phyloP scores from a whole-genome alignment of 2,113 vertebrate species.

The Macquaria australasica region DNA sequence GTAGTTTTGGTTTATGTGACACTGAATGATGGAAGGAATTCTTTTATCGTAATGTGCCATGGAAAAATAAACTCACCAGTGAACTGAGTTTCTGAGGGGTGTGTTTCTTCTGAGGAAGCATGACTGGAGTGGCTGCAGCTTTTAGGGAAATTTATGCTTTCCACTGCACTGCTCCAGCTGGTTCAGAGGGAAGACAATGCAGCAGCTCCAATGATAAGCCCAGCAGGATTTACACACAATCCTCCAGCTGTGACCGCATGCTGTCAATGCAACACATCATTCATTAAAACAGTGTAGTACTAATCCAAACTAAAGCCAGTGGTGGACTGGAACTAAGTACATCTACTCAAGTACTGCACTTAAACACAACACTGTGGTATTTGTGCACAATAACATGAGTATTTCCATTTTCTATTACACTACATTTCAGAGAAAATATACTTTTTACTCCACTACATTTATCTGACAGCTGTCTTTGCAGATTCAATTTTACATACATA shows the following conservation, averaged over 20 bases:
- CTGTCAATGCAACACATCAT: slow-evolving; percentile 20
- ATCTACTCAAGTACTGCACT: neutral
- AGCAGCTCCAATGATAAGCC: slow-evolving; percentile 15
- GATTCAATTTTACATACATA: neutral
- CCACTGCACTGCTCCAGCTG: neutral
- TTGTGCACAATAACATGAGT: neutral
- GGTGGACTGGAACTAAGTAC: neutral
- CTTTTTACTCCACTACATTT: neutral
- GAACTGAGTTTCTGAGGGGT: slow-evolving; percentile 39
- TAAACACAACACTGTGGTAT: too few relatives aligned
- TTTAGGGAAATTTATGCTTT: neutral
- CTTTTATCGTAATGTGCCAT: slow-evolving; percentile 70
- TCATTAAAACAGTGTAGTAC: slow-evolving; percentile 2
- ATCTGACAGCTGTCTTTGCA: neutral
- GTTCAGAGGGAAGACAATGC: slow-evolving; percentile 22
- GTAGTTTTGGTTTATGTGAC: slow-evolving; percentile 72
- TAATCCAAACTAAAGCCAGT: neutral
- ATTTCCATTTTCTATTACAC: neutral
- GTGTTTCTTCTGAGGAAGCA: slow-evolving; percentile 29
- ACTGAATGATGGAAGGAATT: slow-evolving; percentile 59
- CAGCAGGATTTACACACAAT: slow-evolving; percentile 25
- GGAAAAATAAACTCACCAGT: slow-evolving; percentile 71
- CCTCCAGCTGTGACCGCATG: slow-evolving; percentile 53
- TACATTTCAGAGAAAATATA: neutral
- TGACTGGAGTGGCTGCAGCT: slow-evolving; percentile 17